Base-by-base conservation (phyloP, 1,140 invertebrate species). In the Batillaria attramentaria region DNA sequence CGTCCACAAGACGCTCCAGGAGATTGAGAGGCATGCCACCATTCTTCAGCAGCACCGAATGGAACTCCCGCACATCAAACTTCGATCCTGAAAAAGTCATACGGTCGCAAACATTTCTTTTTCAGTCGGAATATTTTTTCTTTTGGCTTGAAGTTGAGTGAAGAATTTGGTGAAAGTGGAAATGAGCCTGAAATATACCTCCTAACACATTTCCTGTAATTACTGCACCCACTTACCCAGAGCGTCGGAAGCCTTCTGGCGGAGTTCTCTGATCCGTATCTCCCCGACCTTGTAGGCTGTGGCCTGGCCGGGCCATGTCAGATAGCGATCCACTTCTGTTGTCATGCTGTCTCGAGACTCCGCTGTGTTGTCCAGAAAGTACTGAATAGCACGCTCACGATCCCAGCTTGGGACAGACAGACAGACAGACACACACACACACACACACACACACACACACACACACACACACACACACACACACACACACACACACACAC, bases 251-350 rank as follows among this genome's bases (percentile, higher is more conserved):
- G 90, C 89, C 69, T 84, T 75, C 28, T 80, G 77, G 43, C 91
- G 81, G 28, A 92, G 80, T 46, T 89, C 85, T 74, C 85, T 89
- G 24, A 92, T 89, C 78, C 90, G 91, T 10, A 91, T 79, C 80
- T 92, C 90, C 4, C 92, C 91, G 37, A 92, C 89, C 74, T 91
- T 92, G 82, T 92, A 92, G 6, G 87, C 86, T 70, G 88, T 89
- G 43, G 92, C 91, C 83, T 92, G 88, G 2, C 92, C 92, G 3
- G 92, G 92, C 90, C 87, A 91, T 5, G 90, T 90, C 33, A 92
- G 87, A 81, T 92, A 92, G 31, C 92, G 82, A 57, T 92, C 85
- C 4, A 92, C 81, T 82, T 92, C 92, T 1, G 78, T 83, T 33
- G 80, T 80, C 16, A 89, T 72, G 6, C 80, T 73, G 13, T 70